Evolutionary conservation across 2,888 invertebrate species (phyloP).

Genomic region (Cantharis lateralis): DNA sequence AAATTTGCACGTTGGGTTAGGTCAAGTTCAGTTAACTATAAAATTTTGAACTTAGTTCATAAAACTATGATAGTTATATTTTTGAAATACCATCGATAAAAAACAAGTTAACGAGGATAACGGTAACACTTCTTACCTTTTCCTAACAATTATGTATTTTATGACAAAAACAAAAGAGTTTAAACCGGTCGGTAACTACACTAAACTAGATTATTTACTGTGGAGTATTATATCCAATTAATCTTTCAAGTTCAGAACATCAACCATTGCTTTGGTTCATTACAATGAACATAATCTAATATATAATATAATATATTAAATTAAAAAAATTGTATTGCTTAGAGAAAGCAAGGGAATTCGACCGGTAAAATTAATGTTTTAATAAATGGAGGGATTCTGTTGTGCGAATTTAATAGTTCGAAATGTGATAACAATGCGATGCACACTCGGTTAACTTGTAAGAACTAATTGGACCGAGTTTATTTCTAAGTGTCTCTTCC

Average conservation of each 20-base stretch:
- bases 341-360: background rate
- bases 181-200: too few relatives aligned
- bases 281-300: background rate
- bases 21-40: too few relatives aligned
- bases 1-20: too few relatives aligned
- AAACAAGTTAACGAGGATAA: too few relatives aligned
- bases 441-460: slow-evolving; percentile 14
- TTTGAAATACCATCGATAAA: too few relatives aligned
- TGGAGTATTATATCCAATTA: background rate
- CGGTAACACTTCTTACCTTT: too few relatives aligned
- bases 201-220: too few relatives aligned
- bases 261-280: background rate
- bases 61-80: too few relatives aligned
- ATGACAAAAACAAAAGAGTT: too few relatives aligned
- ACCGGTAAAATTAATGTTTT: slow-evolving; percentile 7
- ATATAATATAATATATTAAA: background rate
- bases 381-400: slow-evolving; percentile 8
- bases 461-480: slow-evolving; percentile 11
- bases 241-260: background rate
- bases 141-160: too few relatives aligned
- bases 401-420: slow-evolving; percentile 10
- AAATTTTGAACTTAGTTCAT: too few relatives aligned
- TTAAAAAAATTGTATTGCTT: background rate
- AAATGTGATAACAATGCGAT: slow-evolving; percentile 13
- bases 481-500: slow-evolving; percentile 3